phyloP scores from a whole-genome alignment of 2,888 invertebrate genomes.

The Lypha dubia region DNA sequence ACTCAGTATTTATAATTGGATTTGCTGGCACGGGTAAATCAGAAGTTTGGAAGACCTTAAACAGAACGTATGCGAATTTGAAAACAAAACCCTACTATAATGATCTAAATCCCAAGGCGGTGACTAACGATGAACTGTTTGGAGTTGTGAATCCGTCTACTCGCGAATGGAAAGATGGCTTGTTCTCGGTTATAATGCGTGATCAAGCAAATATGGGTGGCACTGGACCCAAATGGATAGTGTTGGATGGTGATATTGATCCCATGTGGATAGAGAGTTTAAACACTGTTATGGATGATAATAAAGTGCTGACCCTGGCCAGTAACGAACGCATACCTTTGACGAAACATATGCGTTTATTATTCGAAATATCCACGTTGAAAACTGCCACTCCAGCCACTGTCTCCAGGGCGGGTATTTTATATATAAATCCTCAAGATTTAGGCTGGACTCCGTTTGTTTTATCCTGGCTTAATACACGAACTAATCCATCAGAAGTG shows the following conservation, averaged over 20 bases:
- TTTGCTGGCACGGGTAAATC: slow-evolving; percentile 96
- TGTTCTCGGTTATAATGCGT: slow-evolving; percentile 96
- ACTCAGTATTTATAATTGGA: slow-evolving; percentile 95
- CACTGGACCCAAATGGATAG: slow-evolving; percentile 96
- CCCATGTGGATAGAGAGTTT: slow-evolving; percentile 99
- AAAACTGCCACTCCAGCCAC: slow-evolving; percentile 97
- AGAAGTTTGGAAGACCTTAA: slow-evolving; percentile 95
- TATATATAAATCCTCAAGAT: slow-evolving; percentile 97
- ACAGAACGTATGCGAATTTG: slow-evolving; percentile 91
- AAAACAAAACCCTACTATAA: slow-evolving; percentile 92
- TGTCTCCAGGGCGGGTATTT: slow-evolving; percentile 96
- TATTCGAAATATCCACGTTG: slow-evolving; percentile 96
- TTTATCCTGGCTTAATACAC: slow-evolving; percentile 93
- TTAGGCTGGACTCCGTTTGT: slow-evolving; percentile 97
- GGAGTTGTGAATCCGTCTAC: slow-evolving; percentile 97
- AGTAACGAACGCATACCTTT: slow-evolving; percentile 97
- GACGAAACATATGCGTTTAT: slow-evolving; percentile 92
- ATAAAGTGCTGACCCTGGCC: slow-evolving; percentile 95
- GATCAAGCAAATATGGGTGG: slow-evolving; percentile 95
- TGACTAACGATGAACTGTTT: slow-evolving; percentile 97
- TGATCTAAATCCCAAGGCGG: slow-evolving; percentile 97
- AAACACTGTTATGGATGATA: slow-evolving; percentile 98
- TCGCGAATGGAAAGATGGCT: slow-evolving; percentile 95
- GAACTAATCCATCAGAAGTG: slow-evolving; percentile 88
- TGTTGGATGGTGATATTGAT: slow-evolving; percentile 97